Conservation (phyloP, 2,888 invertebrate species). For the Liopterus haemorrhoidalis region DNA sequence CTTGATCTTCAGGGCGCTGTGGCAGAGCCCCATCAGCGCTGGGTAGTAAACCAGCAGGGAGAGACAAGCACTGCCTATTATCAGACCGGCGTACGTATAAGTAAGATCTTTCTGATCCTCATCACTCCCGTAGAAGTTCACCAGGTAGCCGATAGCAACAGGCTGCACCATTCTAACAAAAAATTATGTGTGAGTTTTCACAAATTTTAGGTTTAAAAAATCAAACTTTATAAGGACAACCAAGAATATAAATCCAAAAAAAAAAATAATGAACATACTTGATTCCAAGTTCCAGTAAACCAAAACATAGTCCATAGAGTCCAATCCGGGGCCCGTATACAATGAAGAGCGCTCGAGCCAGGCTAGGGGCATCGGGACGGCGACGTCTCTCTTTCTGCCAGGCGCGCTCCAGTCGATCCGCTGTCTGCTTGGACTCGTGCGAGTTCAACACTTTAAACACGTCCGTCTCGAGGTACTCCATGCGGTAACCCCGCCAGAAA, state of each 20-base stretch:
- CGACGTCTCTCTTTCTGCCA: conserved; percentile 11
- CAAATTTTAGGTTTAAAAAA: neutral
- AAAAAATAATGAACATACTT: conserved; percentile 16
- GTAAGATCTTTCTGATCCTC: neutral
- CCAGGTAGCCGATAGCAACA: conserved; percentile 57
- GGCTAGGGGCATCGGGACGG: conserved; percentile 8
- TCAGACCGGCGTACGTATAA: conserved; percentile 40
- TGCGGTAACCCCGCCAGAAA: conserved; percentile 13
- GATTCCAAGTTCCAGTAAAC: conserved; percentile 14
- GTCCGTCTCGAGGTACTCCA: conserved; percentile 5
- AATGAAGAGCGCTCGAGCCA: conserved; percentile 14
- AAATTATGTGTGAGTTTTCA: neutral
- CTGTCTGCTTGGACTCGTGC: conserved; percentile 15
- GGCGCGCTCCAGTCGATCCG: conserved; percentile 12
- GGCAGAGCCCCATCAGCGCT: conserved; percentile 79
- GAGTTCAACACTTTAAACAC: conserved; percentile 15
- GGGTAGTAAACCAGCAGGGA: conserved; percentile 66
- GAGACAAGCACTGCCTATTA: conserved; percentile 57
- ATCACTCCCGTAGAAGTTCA: conserved; percentile 54
- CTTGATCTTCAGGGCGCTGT: conserved; percentile 79
- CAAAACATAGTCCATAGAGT: conserved; percentile 16
- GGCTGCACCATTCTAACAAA: conserved; percentile 42
- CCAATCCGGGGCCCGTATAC: conserved; percentile 16
- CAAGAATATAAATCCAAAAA: too few species aligned
- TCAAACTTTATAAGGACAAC: neutral